Conservation (phyloP, 2,113 vertebrate species). For the Struthio camelus region DNA sequence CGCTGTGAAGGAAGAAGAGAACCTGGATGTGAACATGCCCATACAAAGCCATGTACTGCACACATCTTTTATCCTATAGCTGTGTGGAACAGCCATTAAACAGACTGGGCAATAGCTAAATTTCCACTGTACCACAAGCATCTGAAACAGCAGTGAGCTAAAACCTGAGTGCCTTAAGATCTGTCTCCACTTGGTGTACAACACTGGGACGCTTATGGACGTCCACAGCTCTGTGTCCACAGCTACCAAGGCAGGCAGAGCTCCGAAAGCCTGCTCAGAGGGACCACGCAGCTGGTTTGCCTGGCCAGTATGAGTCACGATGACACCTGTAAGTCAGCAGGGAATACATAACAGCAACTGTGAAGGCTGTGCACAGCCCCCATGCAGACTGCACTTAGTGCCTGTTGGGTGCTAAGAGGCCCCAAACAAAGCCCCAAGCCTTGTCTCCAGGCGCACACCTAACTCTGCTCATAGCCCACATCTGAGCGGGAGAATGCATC, state of each 20-base stretch:
- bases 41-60: not conserved
- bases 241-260: not conserved
- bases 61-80: not conserved
- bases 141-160: not conserved
- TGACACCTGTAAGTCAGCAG: not conserved
- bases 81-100: not conserved
- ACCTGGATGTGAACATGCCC: not conserved
- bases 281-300: not conserved
- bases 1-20: not conserved
- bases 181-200: fast-evolving
- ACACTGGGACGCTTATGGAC: not conserved
- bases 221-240: not conserved
- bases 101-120: not conserved
- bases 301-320: not conserved
- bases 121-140: not conserved
- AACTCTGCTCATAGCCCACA: not conserved
- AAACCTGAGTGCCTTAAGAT: not conserved
- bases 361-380: not conserved
- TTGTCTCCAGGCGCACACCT: not conserved
- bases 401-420: not conserved
- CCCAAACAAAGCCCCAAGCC: not conserved
- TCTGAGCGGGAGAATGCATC: not conserved
- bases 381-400: not conserved
- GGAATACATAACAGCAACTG: fast-evolving
- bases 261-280: not conserved